These are phyloP conservation scores for Neosilurus hyrtlii DNA, from an alignment of 2,797 vertebrate species.

Conservation along the genomic window DNA sequence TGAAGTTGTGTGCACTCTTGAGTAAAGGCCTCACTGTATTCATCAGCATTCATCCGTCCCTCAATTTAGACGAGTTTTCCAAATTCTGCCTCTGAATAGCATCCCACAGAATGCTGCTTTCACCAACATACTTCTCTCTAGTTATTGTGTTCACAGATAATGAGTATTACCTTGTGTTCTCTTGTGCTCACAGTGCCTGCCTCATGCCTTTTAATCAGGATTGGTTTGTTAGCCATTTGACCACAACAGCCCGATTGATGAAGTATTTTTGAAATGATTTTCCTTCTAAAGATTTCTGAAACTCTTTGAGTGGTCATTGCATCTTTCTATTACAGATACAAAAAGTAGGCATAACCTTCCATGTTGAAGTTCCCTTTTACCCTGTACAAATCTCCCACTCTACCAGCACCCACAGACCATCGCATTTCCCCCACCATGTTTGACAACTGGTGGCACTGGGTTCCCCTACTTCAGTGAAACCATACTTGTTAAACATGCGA, in stretches of 20 bases:
- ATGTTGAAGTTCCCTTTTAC: too few relatives aligned
- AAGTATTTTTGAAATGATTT: background rate
- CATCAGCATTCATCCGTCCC: background rate
- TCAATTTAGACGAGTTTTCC: background rate
- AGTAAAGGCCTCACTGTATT: background rate
- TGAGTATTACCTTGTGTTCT: background rate
- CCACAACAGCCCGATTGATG: background rate
- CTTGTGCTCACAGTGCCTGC: background rate
- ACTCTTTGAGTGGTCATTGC: background rate
- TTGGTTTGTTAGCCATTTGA: too few relatives aligned
- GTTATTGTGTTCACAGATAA: background rate
- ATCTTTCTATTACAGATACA: background rate
- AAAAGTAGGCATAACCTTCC: too few relatives aligned
- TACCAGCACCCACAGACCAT: too few relatives aligned
- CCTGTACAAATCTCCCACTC: too few relatives aligned
- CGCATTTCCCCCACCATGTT: too few relatives aligned
- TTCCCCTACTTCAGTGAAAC: slow-evolving; percentile 6
- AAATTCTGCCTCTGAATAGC: background rate
- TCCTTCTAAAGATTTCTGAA: background rate
- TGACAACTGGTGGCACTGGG: background rate
- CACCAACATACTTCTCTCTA: background rate
- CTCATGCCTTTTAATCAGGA: too few relatives aligned
- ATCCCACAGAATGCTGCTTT: background rate
- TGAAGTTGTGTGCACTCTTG: background rate
- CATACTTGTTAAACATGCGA: slow-evolving; percentile 26